Evolutionary conservation across 2,888 invertebrate genomes (phyloP).

Genomic region (Phengaris arion): DNA sequence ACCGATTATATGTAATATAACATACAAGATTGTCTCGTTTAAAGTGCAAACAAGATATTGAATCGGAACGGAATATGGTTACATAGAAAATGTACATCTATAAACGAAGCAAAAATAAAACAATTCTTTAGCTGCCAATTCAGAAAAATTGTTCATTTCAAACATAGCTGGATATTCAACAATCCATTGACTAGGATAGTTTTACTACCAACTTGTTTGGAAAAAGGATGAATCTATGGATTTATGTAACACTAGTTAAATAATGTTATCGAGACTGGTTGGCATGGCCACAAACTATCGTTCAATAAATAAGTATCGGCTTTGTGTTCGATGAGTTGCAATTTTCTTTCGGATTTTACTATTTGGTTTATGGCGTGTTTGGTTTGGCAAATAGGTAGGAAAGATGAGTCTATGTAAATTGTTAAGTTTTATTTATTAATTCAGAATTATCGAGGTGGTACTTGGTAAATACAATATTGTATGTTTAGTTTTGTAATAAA

Average conservation of each 20-base stretch:
- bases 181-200: constrained; percentile 23
- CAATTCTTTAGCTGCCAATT: constrained; percentile 1
- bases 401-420: too few species aligned
- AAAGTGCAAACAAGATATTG: too few species aligned
- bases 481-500: too few species aligned
- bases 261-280: constrained; percentile 32
- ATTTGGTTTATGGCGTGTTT: not conserved
- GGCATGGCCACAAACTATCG: constrained; percentile 32
- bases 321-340: constrained; percentile 24
- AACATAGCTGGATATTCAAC: constrained; percentile 22
- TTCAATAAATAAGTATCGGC: constrained; percentile 33
- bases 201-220: not conserved
- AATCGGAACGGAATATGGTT: too few species aligned
- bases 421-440: too few species aligned
- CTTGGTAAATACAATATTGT: too few species aligned
- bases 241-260: constrained; percentile 29
- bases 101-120: not conserved
- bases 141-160: not conserved
- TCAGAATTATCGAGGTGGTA: too few species aligned
- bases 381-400: too few species aligned
- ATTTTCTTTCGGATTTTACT: constrained; percentile 5
- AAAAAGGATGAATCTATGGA: constrained; percentile 29
- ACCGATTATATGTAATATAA: too few species aligned
- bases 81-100: too few species aligned
- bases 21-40: too few species aligned